phyloP scores from a whole-genome alignment of 1,140 invertebrate species.

The Leptopilina clavipes region DNA sequence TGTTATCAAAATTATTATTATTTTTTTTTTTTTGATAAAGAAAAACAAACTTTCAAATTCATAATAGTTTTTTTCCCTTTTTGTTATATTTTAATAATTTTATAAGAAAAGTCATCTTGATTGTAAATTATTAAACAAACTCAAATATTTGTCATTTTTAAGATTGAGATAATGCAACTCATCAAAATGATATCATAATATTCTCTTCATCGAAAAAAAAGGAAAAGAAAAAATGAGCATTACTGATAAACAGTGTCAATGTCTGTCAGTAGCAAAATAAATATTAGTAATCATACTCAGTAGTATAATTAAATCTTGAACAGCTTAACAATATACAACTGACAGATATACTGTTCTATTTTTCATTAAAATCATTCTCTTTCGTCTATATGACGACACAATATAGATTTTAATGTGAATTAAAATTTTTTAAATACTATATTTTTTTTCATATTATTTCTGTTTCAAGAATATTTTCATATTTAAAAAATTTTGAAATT shows the following conservation, averaged over 20 bases:
- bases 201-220: not conserved
- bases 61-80: no score
- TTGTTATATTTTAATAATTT: not conserved
- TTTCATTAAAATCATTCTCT: not conserved
- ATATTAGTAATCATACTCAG: not conserved
- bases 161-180: constrained; percentile 3
- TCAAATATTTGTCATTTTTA: constrained; percentile 18
- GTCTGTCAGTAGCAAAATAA: constrained; percentile 3
- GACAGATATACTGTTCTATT: constrained; percentile 11
- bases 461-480: no score
- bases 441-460: no score
- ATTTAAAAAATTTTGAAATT: no score
- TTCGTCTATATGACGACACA: not conserved
- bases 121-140: not conserved
- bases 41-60: no score
- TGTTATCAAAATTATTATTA: not conserved
- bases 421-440: no score
- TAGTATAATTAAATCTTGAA: not conserved
- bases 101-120: not conserved
- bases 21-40: no score
- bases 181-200: constrained; percentile 9
- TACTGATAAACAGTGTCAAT: not conserved
- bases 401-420: no score
- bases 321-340: not conserved
- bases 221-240: not conserved